These are phyloP conservation scores for Prunella strophiata DNA, from an alignment of 2,797 vertebrate genomes.

Conservation along the genomic window DNA sequence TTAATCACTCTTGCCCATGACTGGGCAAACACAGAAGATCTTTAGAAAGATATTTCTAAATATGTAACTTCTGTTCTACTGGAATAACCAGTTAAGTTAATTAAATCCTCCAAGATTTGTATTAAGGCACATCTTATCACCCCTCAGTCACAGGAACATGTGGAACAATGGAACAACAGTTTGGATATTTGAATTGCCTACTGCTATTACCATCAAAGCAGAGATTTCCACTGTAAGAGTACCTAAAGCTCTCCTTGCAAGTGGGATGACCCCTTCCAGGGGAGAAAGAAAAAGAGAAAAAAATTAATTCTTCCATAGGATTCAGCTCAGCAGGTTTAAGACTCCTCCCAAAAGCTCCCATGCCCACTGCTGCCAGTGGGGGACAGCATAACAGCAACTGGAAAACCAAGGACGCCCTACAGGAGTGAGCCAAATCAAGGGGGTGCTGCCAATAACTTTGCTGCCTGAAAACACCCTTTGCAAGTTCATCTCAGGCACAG, in stretches of 20 bases:
- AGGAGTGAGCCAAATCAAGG: background rate
- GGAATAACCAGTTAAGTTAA: background rate
- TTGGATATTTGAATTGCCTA: rapidly evolving
- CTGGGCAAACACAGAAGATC: background rate
- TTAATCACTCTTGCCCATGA: background rate
- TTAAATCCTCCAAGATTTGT: background rate
- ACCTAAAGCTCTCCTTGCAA: background rate
- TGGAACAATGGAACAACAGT: background rate
- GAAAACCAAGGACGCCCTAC: background rate
- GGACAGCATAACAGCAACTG: background rate
- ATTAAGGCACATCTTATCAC: background rate
- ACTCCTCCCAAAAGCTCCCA: background rate
- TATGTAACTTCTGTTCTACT: background rate
- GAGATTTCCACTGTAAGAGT: background rate
- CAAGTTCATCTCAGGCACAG: background rate
- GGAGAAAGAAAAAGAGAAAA: too few species aligned
- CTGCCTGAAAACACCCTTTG: background rate
- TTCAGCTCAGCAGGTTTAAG: background rate
- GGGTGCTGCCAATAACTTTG: background rate
- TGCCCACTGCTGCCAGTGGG: background rate
- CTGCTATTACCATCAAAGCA: background rate
- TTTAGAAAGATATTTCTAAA: background rate
- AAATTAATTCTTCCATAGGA: background rate
- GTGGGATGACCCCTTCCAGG: background rate
- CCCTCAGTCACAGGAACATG: background rate